Percentiles rank a stretch among this genome's conserved stretches.
phyloP scores from a whole-genome alignment of 1,140 invertebrate species.

The Sycophila sp. region DNA sequence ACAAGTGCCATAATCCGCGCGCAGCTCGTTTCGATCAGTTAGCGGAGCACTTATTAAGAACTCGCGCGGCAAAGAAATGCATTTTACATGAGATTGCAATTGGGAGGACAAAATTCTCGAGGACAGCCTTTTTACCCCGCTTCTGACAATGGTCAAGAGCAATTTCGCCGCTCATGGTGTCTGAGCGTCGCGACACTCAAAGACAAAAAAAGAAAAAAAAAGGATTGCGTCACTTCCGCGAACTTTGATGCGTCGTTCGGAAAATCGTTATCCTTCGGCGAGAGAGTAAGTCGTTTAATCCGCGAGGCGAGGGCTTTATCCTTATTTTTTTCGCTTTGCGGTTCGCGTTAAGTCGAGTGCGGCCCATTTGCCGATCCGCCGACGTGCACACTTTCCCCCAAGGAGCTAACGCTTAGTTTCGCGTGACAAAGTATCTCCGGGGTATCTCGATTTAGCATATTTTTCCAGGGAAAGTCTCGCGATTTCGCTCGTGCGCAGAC shows the following conservation, averaged over 20 bases:
- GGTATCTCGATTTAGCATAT: no score
- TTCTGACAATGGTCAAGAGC: neutral
- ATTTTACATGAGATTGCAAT: neutral
- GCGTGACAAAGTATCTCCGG: no score
- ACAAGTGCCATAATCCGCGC: no score
- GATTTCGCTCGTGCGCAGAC: no score
- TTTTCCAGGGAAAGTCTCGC: no score
- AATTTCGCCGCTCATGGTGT: neutral
- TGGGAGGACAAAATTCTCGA: neutral
- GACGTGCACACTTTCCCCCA: no score
- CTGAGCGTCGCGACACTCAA: neutral
- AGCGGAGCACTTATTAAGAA: neutral
- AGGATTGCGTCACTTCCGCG: neutral
- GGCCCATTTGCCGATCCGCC: neutral
- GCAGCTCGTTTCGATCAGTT: no score
- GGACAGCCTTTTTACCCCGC: neutral
- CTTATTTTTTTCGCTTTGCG: neutral
- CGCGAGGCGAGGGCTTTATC: no score
- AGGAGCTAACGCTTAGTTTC: no score
- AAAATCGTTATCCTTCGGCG: neutral
- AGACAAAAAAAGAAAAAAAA: no score
- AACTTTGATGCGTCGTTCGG: neutral
- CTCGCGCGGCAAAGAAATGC: neutral
- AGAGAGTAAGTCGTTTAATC: neutral
- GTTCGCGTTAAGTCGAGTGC: neutral